phyloP scores from a whole-genome alignment of 2,797 vertebrate genomes.

The Glossophaga mutica region DNA sequence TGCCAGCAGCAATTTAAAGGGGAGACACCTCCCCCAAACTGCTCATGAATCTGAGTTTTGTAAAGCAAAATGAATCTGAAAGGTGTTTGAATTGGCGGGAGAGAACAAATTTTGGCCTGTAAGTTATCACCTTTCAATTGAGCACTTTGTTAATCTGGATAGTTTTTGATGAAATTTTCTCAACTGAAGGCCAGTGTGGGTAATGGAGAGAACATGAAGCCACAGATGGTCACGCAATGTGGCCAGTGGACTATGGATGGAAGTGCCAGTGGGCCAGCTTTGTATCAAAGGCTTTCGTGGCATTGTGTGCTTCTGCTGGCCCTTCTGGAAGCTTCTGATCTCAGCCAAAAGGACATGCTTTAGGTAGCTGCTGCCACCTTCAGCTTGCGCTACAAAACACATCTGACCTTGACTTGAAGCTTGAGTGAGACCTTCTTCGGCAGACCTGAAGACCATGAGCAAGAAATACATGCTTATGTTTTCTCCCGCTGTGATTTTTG shows the following conservation, averaged over 20 bases:
- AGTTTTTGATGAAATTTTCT: neutral
- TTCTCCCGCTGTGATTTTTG: neutral
- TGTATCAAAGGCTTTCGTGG: neutral
- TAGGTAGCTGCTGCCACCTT: neutral
- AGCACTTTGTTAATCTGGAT: neutral
- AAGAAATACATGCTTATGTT: neutral
- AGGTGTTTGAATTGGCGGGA: neutral
- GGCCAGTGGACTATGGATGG: neutral
- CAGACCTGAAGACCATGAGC: neutral
- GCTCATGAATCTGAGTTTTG: conserved; percentile 27
- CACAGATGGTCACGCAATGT: neutral
- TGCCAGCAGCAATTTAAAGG: neutral
- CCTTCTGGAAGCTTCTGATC: neutral
- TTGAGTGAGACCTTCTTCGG: neutral
- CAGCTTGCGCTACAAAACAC: neutral
- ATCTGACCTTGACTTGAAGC: neutral
- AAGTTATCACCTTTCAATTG: neutral
- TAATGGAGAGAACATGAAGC: neutral
- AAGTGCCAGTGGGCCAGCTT: neutral
- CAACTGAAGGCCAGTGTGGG: neutral
- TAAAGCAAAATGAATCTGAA: conserved; percentile 20
- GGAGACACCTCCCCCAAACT: neutral
- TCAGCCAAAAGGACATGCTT: neutral
- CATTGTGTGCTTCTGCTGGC: neutral
- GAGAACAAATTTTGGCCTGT: neutral